Evolutionary conservation across 2,113 vertebrate genomes (phyloP).

Genomic region (Sebastes fasciatus): DNA sequence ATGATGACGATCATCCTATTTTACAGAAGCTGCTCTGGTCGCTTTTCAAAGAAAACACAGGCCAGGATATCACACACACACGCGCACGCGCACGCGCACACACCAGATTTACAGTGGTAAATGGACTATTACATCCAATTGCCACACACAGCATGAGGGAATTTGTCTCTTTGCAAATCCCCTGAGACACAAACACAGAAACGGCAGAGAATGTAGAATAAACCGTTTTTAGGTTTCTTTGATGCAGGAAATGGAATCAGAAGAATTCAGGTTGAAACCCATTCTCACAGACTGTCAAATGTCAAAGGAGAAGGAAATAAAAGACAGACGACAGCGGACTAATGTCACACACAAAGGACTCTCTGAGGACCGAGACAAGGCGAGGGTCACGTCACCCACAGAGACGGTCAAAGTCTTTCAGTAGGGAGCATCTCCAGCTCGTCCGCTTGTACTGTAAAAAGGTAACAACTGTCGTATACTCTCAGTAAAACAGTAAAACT

Average conservation of each 20-base stretch:
- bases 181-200: conserved; percentile 48
- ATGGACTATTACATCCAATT: conserved; percentile 77
- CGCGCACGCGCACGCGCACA: conserved; percentile 21
- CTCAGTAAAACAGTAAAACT: neutral
- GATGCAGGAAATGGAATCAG: conserved; percentile 35
- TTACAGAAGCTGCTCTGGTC: conserved; percentile 64
- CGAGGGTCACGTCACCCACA: neutral
- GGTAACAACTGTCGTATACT: neutral
- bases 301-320: neutral
- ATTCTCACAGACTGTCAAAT: neutral
- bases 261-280: conserved; percentile 16
- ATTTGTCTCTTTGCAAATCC: conserved; percentile 56
- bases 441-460: neutral
- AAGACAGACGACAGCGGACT: neutral
- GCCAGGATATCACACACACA: conserved; percentile 40
- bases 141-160: conserved; percentile 70
- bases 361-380: neutral
- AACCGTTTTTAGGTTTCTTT: conserved; percentile 40
- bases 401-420: neutral
- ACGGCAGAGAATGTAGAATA: conserved; percentile 26
- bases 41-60: conserved; percentile 68
- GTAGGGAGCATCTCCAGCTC: neutral
- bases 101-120: conserved; percentile 67
- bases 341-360: neutral
- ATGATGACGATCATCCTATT: conserved; percentile 53